Evolutionary conservation across 2,888 invertebrate species (phyloP).

Genomic region (Celastrina argiolus): DNA sequence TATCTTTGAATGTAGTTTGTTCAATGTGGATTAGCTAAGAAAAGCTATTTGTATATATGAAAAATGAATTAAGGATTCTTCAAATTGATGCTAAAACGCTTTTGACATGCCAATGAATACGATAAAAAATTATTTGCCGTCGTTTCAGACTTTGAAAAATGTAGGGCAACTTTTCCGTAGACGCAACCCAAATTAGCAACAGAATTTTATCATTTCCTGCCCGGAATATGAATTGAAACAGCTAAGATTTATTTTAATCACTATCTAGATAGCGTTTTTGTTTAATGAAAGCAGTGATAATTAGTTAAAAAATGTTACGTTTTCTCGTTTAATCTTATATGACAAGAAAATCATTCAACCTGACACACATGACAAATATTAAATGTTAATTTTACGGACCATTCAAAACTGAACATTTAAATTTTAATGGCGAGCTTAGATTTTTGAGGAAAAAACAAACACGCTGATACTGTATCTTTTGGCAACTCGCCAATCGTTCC

Average conservation of each 20-base stretch:
- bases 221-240: not conserved
- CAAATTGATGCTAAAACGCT: not conserved
- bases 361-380: constrained; percentile 61
- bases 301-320: not conserved
- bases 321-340: constrained; percentile 27
- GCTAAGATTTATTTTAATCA: not conserved
- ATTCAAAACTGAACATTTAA: constrained; percentile 47
- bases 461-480: constrained; percentile 42
- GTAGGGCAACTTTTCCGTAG: not conserved
- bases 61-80: not conserved
- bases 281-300: not conserved
- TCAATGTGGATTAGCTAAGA: not conserved
- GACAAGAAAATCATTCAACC: constrained; percentile 60
- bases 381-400: constrained; percentile 53
- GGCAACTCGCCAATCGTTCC: constrained; percentile 64
- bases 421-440: constrained; percentile 43
- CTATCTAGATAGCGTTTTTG: not conserved
- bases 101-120: too few species aligned
- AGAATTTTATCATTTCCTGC: not conserved
- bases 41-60: not conserved
- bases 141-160: not conserved
- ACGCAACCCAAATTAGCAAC: not conserved
- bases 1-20: not conserved
- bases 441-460: constrained; percentile 47
- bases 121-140: not conserved